phyloP scores from a whole-genome alignment of 2,797 vertebrate species.

The Parambassis ranga region DNA sequence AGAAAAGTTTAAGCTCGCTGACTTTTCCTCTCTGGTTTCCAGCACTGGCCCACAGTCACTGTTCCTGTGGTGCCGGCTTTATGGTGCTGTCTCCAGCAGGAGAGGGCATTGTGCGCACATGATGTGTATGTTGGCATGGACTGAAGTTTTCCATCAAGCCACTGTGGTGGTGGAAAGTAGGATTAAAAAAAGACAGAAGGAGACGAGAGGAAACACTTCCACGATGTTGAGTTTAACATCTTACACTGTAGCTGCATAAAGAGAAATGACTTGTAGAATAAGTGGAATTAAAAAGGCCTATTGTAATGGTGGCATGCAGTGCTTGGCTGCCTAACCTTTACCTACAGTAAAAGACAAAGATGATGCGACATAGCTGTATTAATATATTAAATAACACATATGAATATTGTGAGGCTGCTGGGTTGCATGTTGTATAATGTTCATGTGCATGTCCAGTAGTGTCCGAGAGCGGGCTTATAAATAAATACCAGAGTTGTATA shows the following conservation, averaged over 20 bases:
- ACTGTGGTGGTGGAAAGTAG: constrained; percentile 45
- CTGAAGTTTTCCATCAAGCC: constrained; percentile 57
- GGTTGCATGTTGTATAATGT: too few relatives aligned
- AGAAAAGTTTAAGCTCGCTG: constrained; percentile 29
- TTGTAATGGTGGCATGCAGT: too few relatives aligned
- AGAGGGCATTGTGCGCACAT: constrained; percentile 52
- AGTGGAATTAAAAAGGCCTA: too few relatives aligned
- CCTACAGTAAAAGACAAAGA: too few relatives aligned
- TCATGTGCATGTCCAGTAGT: too few relatives aligned
- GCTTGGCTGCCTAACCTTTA: too few relatives aligned
- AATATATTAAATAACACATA: too few relatives aligned
- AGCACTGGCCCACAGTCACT: constrained; percentile 12
- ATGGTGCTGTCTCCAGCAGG: constrained; percentile 40
- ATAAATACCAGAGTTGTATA: too few relatives aligned
- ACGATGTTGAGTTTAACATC: constrained; percentile 19
- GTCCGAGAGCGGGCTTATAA: too few relatives aligned
- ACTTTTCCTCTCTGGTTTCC: constrained; percentile 42
- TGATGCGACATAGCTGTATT: too few relatives aligned
- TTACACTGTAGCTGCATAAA: constrained; percentile 1
- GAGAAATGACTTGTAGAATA: too few relatives aligned
- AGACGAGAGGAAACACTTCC: constrained; percentile 35
- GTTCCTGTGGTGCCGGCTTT: constrained; percentile 47
- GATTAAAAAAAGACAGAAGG: constrained; percentile 39
- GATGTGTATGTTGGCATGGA: constrained; percentile 64
- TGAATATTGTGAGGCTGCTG: too few relatives aligned